These are phyloP conservation scores for Drymonia ruficornis DNA, from an alignment of 2,888 invertebrate species.

Conservation along the genomic window DNA sequence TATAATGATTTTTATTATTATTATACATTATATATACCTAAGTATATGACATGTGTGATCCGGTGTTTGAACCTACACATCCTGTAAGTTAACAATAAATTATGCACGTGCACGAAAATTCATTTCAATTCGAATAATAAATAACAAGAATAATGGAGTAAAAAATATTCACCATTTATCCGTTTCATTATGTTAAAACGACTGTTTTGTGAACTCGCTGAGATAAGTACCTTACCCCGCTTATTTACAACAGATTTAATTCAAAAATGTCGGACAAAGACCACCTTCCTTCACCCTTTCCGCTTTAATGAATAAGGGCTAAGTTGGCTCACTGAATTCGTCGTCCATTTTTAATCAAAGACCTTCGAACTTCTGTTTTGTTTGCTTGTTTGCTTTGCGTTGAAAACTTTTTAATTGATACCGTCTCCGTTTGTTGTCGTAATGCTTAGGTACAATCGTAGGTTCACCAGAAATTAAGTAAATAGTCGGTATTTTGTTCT, in stretches of 20 bases:
- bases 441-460: not conserved
- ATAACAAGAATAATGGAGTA: not conserved
- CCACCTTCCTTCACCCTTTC: conserved; percentile 39
- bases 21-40: too few relatives aligned
- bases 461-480: not conserved
- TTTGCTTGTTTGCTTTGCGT: conserved; percentile 59
- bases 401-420: conserved; percentile 70
- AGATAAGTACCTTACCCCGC: conserved; percentile 36
- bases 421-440: conserved; percentile 49
- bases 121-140: not conserved
- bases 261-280: conserved; percentile 37
- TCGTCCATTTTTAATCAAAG: conserved; percentile 64
- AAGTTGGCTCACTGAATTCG: conserved; percentile 51
- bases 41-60: too few relatives aligned
- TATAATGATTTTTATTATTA: too few relatives aligned
- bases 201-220: conserved; percentile 34
- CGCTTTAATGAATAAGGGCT: conserved; percentile 43
- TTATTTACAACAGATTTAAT: conserved; percentile 54
- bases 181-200: conserved; percentile 37
- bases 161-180: not conserved
- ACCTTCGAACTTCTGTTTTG: conserved; percentile 60
- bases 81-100: too few relatives aligned
- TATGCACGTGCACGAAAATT: not conserved
- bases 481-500: not conserved
- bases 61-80: too few relatives aligned